phyloP scores from a whole-genome alignment of 35 echinoderm and acorn worm genomes.

The Amphiura filiformis region DNA sequence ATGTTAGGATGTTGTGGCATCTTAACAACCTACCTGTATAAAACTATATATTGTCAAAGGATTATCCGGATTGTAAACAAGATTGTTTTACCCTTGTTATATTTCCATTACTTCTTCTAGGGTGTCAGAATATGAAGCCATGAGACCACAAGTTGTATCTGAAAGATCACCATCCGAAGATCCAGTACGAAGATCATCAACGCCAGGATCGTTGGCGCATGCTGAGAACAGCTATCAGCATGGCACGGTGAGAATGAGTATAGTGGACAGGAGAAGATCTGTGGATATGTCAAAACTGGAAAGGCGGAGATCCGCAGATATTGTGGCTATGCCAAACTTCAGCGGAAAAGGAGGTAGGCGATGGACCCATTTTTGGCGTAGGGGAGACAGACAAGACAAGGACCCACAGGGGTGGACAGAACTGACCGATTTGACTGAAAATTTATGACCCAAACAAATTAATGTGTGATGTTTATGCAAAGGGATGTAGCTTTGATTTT shows the following conservation, averaged over 20 bases:
- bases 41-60: neutral
- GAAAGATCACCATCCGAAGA: constrained; percentile 19
- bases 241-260: constrained; percentile 23
- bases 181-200: constrained; percentile 17
- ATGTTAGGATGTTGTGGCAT: too few species aligned
- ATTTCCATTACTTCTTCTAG: neutral
- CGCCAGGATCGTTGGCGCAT: neutral
- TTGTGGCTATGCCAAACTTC: neutral
- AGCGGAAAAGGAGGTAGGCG: neutral
- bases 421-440: too few species aligned
- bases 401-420: too few species aligned
- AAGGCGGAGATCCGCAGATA: neutral
- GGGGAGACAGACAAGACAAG: too few species aligned
- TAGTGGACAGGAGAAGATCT: neutral
- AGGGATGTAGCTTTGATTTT: too few species aligned
- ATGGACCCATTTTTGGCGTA: neutral
- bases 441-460: too few species aligned
- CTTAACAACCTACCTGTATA: too few species aligned
- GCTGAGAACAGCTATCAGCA: constrained; percentile 39
- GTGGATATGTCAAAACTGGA: too few species aligned
- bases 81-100: neutral
- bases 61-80: neutral
- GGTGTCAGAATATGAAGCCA: constrained; percentile 45
- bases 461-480: too few species aligned
- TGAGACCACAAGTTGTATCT: constrained; percentile 22